These are phyloP conservation scores for Mycalesis mineus DNA, from an alignment of 2,888 invertebrate species.

Conservation along the genomic window DNA sequence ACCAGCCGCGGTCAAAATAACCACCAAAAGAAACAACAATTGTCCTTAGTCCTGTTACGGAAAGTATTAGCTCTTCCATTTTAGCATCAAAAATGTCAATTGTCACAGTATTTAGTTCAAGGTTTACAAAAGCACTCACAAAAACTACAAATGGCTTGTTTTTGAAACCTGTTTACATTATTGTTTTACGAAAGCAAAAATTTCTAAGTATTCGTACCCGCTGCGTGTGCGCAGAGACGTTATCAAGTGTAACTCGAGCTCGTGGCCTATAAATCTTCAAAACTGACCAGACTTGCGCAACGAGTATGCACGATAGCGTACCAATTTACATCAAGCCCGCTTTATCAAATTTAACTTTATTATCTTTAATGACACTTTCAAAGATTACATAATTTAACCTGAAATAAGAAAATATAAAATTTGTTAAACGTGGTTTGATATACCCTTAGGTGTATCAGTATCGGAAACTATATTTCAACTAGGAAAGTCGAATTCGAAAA, in stretches of 20 bases:
- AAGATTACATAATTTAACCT: not conserved
- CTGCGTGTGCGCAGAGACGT: slow-evolving; percentile 49
- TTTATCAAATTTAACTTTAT: not conserved
- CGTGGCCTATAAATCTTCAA: slow-evolving; percentile 64
- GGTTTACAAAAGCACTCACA: slow-evolving; percentile 7
- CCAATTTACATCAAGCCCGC: slow-evolving; percentile 7
- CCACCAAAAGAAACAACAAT: too few relatives aligned
- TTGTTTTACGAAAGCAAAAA: slow-evolving; percentile 51
- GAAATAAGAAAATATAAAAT: not conserved
- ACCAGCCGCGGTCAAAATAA: too few relatives aligned
- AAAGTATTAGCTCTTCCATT: not conserved
- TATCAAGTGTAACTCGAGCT: slow-evolving; percentile 68
- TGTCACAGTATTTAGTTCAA: slow-evolving; percentile 11
- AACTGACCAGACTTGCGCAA: slow-evolving; percentile 66
- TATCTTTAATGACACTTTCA: slow-evolving; percentile 6
- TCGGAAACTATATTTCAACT: not conserved
- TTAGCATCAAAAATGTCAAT: not conserved
- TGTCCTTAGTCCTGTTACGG: not conserved
- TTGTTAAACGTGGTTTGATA: not conserved
- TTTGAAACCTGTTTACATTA: slow-evolving; percentile 38
- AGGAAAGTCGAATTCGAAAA: not conserved
- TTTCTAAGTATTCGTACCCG: slow-evolving; percentile 44
- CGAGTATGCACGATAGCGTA: slow-evolving; percentile 50
- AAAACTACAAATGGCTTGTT: slow-evolving; percentile 15
- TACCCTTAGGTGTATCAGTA: not conserved